These are phyloP conservation scores for Pseudochaenichthys georgianus DNA, from an alignment of 2,797 vertebrate genomes.

Conservation along the genomic window DNA sequence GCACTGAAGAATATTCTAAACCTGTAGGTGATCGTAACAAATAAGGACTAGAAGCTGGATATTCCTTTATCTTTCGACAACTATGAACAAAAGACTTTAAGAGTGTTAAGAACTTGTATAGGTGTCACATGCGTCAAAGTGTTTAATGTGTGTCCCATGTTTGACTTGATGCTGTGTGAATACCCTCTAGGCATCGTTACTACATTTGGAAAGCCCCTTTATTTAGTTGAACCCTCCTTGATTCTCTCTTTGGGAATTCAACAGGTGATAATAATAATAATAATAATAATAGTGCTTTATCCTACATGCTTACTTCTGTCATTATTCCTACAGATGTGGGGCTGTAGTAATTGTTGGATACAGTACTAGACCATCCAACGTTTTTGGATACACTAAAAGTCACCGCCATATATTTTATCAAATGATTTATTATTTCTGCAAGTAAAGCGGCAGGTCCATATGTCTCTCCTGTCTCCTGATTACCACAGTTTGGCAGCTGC, in stretches of 20 bases:
- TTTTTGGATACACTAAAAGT: conserved; percentile 17
- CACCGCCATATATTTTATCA: conserved; percentile 34
- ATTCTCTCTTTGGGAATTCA: not conserved
- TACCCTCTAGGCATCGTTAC: not conserved
- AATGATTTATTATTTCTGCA: conserved; percentile 61
- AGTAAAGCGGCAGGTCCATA: conserved; percentile 48
- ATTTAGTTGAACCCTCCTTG: conserved; percentile 1
- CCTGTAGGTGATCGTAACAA: not conserved
- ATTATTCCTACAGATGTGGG: conserved; percentile 23
- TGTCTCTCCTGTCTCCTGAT: conserved; percentile 43
- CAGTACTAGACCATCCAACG: not conserved
- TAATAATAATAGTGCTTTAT: too few species aligned
- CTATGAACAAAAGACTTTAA: conserved; percentile 14
- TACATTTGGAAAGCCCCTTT: not conserved
- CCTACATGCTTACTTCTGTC: conserved; percentile 11
- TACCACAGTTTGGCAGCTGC: conserved; percentile 43
- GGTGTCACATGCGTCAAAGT: not conserved
- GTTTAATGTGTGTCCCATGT: conserved; percentile 17
- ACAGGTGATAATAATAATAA: not conserved
- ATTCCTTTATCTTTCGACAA: not conserved
- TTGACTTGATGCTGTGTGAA: conserved; percentile 4
- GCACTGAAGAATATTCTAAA: conserved; percentile 14
- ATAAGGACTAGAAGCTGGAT: conserved; percentile 3
- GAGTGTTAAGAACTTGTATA: not conserved
- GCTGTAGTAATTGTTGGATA: conserved; percentile 39